These are phyloP conservation scores for Menura novaehollandiae DNA, from an alignment of 2,113 vertebrate genomes.

Conservation along the genomic window DNA sequence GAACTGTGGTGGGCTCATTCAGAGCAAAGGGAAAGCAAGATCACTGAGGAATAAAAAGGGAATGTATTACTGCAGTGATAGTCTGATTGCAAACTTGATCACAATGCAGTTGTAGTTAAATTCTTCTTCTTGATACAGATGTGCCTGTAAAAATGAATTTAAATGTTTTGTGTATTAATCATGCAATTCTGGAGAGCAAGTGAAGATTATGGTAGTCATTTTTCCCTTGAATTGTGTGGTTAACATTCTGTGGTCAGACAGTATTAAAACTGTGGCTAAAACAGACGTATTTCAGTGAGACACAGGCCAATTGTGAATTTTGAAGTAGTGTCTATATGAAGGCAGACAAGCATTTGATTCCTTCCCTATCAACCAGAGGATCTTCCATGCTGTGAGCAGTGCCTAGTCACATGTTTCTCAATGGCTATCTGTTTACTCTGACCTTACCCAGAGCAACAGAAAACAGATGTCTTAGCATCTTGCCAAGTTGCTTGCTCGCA, in stretches of 20 bases:
- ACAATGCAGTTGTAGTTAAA: not conserved
- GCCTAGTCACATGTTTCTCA: slow-evolving; percentile 68
- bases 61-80: not conserved
- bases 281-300: slow-evolving; percentile 1
- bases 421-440: slow-evolving; percentile 71
- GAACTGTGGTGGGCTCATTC: not conserved
- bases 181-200: not conserved
- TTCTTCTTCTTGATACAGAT: not conserved
- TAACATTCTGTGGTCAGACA: not conserved
- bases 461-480: slow-evolving; percentile 78
- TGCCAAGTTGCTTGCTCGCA: slow-evolving; percentile 74
- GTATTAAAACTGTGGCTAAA: slow-evolving; percentile 10
- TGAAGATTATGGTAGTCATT: not conserved
- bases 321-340: slow-evolving; percentile 48
- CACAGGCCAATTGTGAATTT: slow-evolving; percentile 12
- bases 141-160: not conserved
- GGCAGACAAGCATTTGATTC: slow-evolving; percentile 56
- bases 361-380: slow-evolving; percentile 48
- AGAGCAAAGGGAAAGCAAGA: not conserved
- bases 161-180: not conserved
- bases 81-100: not conserved
- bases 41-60: not conserved
- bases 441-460: slow-evolving; percentile 73
- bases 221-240: not conserved
- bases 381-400: slow-evolving; percentile 60